Base-by-base conservation (phyloP, 2,113 vertebrate species). In the Perca fluviatilis region DNA sequence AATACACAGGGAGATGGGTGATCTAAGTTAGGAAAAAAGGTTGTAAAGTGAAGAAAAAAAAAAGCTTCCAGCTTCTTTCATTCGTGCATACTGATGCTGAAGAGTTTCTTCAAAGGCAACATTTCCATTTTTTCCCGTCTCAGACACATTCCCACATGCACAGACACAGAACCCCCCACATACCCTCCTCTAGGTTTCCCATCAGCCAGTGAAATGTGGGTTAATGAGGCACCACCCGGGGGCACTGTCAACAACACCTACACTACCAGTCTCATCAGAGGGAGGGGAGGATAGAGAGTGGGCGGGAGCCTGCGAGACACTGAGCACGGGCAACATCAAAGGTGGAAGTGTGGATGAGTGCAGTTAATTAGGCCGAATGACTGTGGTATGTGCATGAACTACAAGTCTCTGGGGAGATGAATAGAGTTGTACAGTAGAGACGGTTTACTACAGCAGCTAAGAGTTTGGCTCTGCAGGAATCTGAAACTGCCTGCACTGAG, bases 191-290 rank as follows among this genome's bases (percentile, higher is more conserved):
- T 1, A 2, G 1, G 21, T 63, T 76, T 84, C 85, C 83, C 78
- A 89, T 84, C 77, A 88, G 84, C 70, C 36, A 33, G 68, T 18
- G 66, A 91, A 86, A 94, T 90, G 81, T 92, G 73, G 90, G 91
- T 93, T 94, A 93, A 94, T 91, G 90, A 94, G 86, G 85, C 88
- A 75, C 80, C 86, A 83, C 88, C 80, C 78, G 10, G 76, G 80
- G 86, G 70, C 77, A 62, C 82, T 36, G 69, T 74, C 80, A 87
- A 77, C 88, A 77, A 69, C 83, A 91, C 87, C 87, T 85, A 40
- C 68, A 74, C 74, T 27, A 71, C 33, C 56, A 70, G 78, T 6
- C 74, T 80, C 74, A 79, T 86, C 72, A 74, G 57, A 64, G 75
- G 61, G 56, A 40, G 77, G 86, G 50, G 79, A 56, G 53, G 67